Base-by-base conservation (phyloP, 2,888 invertebrate genomes). In the Smittia aterrima region DNA sequence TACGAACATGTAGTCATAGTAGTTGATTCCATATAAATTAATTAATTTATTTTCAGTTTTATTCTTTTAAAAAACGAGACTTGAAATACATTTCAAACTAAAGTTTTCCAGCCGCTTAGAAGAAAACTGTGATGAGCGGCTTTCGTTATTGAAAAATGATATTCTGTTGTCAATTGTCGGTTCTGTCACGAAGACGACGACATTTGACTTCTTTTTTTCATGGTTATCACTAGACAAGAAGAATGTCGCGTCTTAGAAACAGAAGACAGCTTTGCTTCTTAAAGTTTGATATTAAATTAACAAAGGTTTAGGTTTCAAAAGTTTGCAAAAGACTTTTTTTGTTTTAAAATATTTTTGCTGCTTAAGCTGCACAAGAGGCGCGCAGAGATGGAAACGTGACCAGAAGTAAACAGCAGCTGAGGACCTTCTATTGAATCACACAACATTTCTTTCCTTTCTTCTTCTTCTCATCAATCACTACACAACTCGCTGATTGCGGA, bases 361-460 rank as follows among this genome's bases (percentile, higher is more conserved):
- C 58, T 58, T 58, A 58, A 58, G 58, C 58, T 58, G 58, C 18
- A 58, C 58, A 13, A 20, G 16, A 47, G 47, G 47, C 11, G 16
- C 11, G 58, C 22, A 58, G 58, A 58, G 18, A 58, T 58, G 22
- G 22, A 58, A 58, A 58, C 58, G n/a, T 58, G 58, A 58, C 58
- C 58, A 58, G 58, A 58, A 58, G 18, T 58, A 22, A 22, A 58
- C 18, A 58, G 58, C 58, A 22, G 58, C 22, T n/a, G 9, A 58
- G 58, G 58, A 58, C 58, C 58, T 58, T 74, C 88, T 93, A 95
- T 89, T 95, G 94, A 83, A 95, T 87, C 82, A 92, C 92, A 87
- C 96, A 96, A 87, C 95, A 95, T 84, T 93, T 92, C 89, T 95
- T 95, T 86, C 94, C 95, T 84, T 92, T 93, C 86, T 95, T 95